Evolutionary conservation across 2,113 vertebrate genomes (phyloP), one percentile per base, ranked within the genome.

Genomic region (Xenotilapia leptura): DNA sequence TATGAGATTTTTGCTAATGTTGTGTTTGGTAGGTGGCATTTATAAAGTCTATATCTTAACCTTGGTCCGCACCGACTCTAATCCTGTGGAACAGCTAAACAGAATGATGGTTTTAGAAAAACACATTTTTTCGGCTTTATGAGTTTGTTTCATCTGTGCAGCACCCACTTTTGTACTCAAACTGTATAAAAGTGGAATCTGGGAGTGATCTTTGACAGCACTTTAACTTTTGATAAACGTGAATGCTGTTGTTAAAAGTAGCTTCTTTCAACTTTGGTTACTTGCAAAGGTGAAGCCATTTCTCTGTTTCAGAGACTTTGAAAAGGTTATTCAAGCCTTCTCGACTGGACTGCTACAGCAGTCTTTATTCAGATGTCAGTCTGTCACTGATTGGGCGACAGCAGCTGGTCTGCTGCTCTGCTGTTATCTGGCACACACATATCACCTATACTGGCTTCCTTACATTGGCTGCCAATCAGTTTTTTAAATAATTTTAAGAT

Each of bases 11-110:
- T 70, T 70, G n/a, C n/a, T 42, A 9, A 38, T 42, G n/a, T 42
- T 8, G 13, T 14, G 38, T 42, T 70, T 42, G 12, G 2, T 9
- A 42, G 65, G 12, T 70, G 38, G 38, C n/a, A 23, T 6, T 4
- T 40, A 15, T 23, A 42, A 70, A 70, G 7, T 68, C 38, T 42
- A 45, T 6, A 45, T 4, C 65, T 45, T 45, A 45, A 45, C 21
- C 38, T 4, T 0, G 38, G 65, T 70, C 36, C 0, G 7, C 38
- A 42, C 65, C 4, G 5, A 70, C 21, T 70, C 13, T 0, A 0
- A 9, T 4, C 21, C 19, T n/a, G 19, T n/a, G 19, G 60, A 65
- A 26, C 21, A 42, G 21, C 14, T 45, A 13, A 84, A 51, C 4
- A 13, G 21, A 60, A 26, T 4, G 38, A 21, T 54, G 45, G 23